Base-by-base conservation (phyloP, 2,113 vertebrate genomes). In the Pleuronectes platessa region DNA sequence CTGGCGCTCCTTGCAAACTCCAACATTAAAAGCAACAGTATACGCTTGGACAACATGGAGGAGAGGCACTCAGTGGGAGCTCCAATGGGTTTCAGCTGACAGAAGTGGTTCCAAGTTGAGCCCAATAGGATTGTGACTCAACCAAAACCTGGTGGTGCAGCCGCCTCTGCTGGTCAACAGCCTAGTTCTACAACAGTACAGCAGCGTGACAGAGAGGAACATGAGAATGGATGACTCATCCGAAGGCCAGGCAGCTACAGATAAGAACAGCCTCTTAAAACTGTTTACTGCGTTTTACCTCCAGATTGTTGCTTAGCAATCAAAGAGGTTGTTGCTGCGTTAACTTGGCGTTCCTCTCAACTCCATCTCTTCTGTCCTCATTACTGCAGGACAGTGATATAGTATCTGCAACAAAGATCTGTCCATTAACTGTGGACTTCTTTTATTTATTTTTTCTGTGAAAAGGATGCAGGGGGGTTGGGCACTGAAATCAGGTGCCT, bases 291-390 rank as follows among this genome's bases (percentile, higher is more conserved):
- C 27, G 3, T 59, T 70, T 78, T 55, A 81, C 49, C 65, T 60
- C 6, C 69, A 82, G 66, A 68, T 62, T 68, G 77, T 76, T 82
- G 67, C 67, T 71, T 61, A 66, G 67, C 51, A 63, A 61, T 84
- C 68, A 74, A 55, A 54, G 51, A 59, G 37, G 42, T 24, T 64
- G 35, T 63, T 35, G 10, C n/a, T 45, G 47, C 2, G 11, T 72
- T 58, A 47, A 26, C 58, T 21, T 56, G 13, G 45, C 15, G 17
- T 47, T 3, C 45, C 14, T 17, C 15, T 47, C 1, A 42, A 42
- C 10, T 31, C 31, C 31, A 31, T 31, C 31, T 31, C 31, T 7
- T 31, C 6, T 31, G 31, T 31, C 31, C 31, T 31, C 31, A 31
- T 31, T 13, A 42, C 40, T 42, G 37, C 8, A 12, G 37, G 40